Conservation (phyloP, 2,888 invertebrate species). For the Trachelus tabidus region DNA sequence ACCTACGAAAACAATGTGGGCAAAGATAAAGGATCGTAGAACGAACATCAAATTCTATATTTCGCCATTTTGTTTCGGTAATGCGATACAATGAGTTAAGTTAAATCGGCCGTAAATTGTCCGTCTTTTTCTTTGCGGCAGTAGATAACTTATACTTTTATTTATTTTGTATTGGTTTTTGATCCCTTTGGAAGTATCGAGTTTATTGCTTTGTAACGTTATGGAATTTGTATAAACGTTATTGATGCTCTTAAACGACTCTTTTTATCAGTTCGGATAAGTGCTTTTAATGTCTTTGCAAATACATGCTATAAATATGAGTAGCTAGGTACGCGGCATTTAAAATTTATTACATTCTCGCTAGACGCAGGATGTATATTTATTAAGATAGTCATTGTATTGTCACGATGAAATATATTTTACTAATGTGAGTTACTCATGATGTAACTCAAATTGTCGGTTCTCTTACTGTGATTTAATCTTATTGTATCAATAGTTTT, state of each 20-base stretch:
- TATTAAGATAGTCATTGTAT: constrained; percentile 27
- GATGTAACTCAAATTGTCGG: neutral
- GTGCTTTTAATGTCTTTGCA: neutral
- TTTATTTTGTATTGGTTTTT: neutral
- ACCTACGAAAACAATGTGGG: neutral
- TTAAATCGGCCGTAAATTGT: neutral
- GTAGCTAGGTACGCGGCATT: neutral
- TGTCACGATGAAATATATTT: constrained; percentile 34
- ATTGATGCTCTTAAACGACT: neutral
- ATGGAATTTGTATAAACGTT: neutral
- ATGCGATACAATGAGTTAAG: neutral
- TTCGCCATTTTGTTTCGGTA: neutral
- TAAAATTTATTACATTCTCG: neutral
- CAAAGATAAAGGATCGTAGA: neutral
- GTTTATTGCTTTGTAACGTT: neutral
- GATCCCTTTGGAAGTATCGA: neutral
- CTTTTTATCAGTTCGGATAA: neutral
- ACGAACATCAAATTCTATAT: neutral
- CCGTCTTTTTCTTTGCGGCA: neutral
- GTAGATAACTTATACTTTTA: neutral
- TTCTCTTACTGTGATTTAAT: neutral
- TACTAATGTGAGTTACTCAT: constrained; percentile 14
- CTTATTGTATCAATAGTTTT: neutral
- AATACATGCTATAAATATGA: neutral
- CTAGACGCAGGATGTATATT: neutral